These are phyloP conservation scores for Sminthurinus signatus DNA, from an alignment of 1,140 invertebrate species.

Conservation along the genomic window DNA sequence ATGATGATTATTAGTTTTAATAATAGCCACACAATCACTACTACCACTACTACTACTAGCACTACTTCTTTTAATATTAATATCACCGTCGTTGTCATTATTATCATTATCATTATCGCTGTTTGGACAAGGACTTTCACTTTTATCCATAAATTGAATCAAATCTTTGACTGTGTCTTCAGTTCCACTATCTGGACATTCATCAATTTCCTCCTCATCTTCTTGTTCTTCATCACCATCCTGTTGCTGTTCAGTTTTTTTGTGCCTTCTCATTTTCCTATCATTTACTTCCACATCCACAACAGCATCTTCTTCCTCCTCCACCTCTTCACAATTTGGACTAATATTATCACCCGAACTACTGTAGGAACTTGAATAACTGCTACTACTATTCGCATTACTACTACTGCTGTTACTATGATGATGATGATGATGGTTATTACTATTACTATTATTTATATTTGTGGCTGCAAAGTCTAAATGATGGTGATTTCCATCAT, in stretches of 20 bases:
- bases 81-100: not conserved
- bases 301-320: constrained; percentile 17
- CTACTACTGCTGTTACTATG: not conserved
- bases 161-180: constrained; percentile 15
- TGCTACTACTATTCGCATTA: constrained; percentile 8
- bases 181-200: constrained; percentile 18
- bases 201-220: constrained; percentile 33
- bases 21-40: too few relatives aligned
- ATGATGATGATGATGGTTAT: not conserved
- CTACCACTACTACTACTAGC: not conserved
- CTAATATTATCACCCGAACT: constrained; percentile 11
- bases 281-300: not conserved
- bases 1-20: too few relatives aligned
- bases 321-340: not conserved
- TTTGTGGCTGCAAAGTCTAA: constrained; percentile 18
- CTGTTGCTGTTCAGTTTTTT: not conserved
- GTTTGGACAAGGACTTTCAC: not conserved
- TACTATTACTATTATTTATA: constrained; percentile 3
- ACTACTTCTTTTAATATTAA: not conserved
- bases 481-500: constrained; percentile 11
- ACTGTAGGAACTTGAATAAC: constrained; percentile 7
- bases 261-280: constrained; percentile 11
- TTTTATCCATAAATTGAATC: constrained; percentile 3
- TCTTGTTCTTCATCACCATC: constrained; percentile 14
- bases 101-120: not conserved